Evolutionary conservation across 2,888 invertebrate species (phyloP).

Genomic region (Herminia tarsipennalis): DNA sequence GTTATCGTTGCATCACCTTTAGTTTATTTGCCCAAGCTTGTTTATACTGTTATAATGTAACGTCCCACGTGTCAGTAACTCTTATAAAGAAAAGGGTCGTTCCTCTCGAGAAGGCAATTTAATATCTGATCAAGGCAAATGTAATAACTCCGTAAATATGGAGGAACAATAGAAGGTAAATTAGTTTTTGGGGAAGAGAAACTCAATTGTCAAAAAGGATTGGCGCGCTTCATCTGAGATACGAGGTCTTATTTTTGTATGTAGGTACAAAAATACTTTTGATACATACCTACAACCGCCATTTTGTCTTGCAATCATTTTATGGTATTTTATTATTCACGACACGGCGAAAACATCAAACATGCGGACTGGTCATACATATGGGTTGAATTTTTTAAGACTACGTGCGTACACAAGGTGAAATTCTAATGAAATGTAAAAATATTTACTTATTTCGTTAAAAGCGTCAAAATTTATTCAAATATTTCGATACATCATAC

Average conservation of each 20-base stretch:
- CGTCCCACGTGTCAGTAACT: conserved; percentile 49
- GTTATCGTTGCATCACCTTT: too few species aligned
- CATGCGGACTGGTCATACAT: conserved; percentile 41
- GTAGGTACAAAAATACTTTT: too few species aligned
- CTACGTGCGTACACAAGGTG: conserved; percentile 4
- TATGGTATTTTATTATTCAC: conserved; percentile 49
- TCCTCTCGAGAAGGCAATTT: conserved; percentile 67
- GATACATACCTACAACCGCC: not conserved
- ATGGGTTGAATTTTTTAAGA: conserved; percentile 46
- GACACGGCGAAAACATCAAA: conserved; percentile 37
- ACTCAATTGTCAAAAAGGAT: conserved; percentile 74
- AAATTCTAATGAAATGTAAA: conserved; percentile 8
- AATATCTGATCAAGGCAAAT: conserved; percentile 79
- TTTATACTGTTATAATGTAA: conserved; percentile 37
- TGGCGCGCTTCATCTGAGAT: conserved; percentile 56
- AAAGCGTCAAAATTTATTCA: too few species aligned
- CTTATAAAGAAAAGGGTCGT: conserved; percentile 64
- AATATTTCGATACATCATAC: too few species aligned
- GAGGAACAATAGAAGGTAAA: conserved; percentile 78
- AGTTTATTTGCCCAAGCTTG: conserved; percentile 30
- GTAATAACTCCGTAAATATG: conserved; percentile 78
- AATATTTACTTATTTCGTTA: conserved; percentile 2
- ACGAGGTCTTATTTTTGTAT: conserved; percentile 44
- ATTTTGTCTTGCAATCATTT: conserved; percentile 36
- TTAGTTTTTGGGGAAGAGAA: conserved; percentile 75